Percentiles rank a stretch among this genome's conserved stretches.
Conservation (phyloP, 1,140 invertebrate species). For the Ips nitidus region DNA sequence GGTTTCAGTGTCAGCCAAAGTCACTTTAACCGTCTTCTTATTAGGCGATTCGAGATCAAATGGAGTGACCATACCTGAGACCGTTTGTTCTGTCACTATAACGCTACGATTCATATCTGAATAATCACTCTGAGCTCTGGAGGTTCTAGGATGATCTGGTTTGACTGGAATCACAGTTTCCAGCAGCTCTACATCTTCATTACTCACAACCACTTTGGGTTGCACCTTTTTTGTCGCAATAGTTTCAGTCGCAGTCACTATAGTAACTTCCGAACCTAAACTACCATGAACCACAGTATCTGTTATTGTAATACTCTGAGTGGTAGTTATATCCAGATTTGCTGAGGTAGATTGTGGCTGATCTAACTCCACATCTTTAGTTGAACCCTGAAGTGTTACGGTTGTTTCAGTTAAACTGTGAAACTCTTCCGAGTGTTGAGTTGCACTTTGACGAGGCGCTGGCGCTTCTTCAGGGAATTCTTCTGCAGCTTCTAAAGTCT, state of each 20-base stretch:
- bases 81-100: constrained; percentile 56
- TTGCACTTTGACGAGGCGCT: constrained; percentile 30
- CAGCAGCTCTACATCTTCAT: constrained; percentile 45
- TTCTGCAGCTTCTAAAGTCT: constrained; percentile 26
- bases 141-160: constrained; percentile 49
- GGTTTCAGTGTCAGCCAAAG: constrained; percentile 41
- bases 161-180: constrained; percentile 44
- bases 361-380: constrained; percentile 40
- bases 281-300: constrained; percentile 55
- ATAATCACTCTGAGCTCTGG: constrained; percentile 51
- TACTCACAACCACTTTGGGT: constrained; percentile 44
- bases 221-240: constrained; percentile 50
- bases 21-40: constrained; percentile 43
- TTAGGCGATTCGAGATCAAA: constrained; percentile 44
- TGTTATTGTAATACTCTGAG: constrained; percentile 54
- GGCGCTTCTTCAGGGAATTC: constrained; percentile 38
- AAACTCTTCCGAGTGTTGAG: constrained; percentile 26
- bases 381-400: constrained; percentile 52
- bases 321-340: constrained; percentile 52
- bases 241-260: constrained; percentile 51
- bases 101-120: constrained; percentile 52
- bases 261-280: constrained; percentile 53
- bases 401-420: constrained; percentile 55
- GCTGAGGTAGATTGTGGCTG: constrained; percentile 49
- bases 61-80: constrained; percentile 53